Evolutionary conservation across 2,797 vertebrate genomes (phyloP).

Genomic region (Rhinatrema bivittatum): DNA sequence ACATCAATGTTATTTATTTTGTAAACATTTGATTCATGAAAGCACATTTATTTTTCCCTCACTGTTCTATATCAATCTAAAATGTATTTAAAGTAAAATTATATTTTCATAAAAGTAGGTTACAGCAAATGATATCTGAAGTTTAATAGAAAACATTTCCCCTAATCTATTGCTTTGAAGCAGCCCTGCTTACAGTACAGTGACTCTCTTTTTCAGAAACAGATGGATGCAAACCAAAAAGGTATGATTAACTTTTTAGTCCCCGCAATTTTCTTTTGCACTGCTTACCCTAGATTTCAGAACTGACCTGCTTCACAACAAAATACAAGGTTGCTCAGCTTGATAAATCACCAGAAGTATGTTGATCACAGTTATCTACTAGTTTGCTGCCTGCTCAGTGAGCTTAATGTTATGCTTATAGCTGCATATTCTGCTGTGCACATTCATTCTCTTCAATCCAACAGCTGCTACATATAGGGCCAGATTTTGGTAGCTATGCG

Average conservation of each 20-base stretch:
- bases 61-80: too few relatives aligned
- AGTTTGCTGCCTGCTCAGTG: slow-evolving; percentile 45
- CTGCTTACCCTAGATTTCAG: slow-evolving; percentile 54
- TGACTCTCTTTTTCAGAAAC: slow-evolving; percentile 41
- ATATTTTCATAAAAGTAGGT: slow-evolving; percentile 53
- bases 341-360: slow-evolving; percentile 57
- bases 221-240: slow-evolving; percentile 54
- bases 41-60: too few relatives aligned
- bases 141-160: slow-evolving; percentile 55
- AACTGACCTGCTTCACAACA: slow-evolving; percentile 55
- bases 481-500: too few relatives aligned
- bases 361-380: slow-evolving; percentile 58
- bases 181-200: slow-evolving; percentile 20
- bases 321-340: slow-evolving; percentile 47
- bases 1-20: too few relatives aligned
- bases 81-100: slow-evolving; percentile 57
- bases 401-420: slow-evolving; percentile 49
- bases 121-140: slow-evolving; percentile 48
- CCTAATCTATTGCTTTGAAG: slow-evolving; percentile 47
- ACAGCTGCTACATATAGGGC: too few relatives aligned
- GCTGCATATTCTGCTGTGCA: too few relatives aligned
- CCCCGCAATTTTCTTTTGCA: slow-evolving; percentile 50
- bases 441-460: too few relatives aligned
- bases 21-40: too few relatives aligned
- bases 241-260: slow-evolving; percentile 61